phyloP scores from a whole-genome alignment of 1,140 invertebrate species.

The Spodoptera frugiperda region DNA sequence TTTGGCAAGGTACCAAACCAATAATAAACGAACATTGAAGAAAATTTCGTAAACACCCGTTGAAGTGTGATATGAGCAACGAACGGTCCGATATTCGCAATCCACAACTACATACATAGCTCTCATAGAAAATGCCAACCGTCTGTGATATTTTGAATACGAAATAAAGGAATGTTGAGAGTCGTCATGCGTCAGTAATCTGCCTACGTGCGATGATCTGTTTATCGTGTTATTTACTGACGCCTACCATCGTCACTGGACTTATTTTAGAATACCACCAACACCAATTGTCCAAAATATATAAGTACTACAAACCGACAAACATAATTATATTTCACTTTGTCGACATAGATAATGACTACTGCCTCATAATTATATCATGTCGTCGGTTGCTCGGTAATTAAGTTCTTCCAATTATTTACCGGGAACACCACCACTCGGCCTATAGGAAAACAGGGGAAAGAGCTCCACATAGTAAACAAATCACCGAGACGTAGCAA shows the following conservation, averaged over 20 bases:
- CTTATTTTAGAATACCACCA: background rate
- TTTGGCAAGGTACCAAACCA: slow-evolving; percentile 37
- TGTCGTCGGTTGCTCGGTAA: slow-evolving; percentile 11
- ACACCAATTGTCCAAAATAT: background rate
- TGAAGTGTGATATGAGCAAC: slow-evolving; percentile 40
- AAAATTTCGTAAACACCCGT: slow-evolving; percentile 41
- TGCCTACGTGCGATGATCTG: background rate
- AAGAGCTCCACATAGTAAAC: slow-evolving; percentile 18
- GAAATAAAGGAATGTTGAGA: background rate
- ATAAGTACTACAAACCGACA: background rate
- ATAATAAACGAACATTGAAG: slow-evolving; percentile 45
- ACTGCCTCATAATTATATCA: slow-evolving; percentile 22
- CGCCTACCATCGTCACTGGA: background rate
- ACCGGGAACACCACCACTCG: background rate
- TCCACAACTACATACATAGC: background rate
- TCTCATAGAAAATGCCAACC: background rate
- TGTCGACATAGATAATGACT: background rate
- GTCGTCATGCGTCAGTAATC: slow-evolving; percentile 13
- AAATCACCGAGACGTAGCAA: slow-evolving; percentile 2
- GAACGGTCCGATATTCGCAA: slow-evolving; percentile 17
- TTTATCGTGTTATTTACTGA: background rate
- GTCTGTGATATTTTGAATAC: background rate
- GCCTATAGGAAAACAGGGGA: background rate
- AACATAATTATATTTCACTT: background rate
- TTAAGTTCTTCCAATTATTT: slow-evolving; percentile 40